Conservation (phyloP, 2,888 invertebrate species). For the Leptinotarsa juncta region DNA sequence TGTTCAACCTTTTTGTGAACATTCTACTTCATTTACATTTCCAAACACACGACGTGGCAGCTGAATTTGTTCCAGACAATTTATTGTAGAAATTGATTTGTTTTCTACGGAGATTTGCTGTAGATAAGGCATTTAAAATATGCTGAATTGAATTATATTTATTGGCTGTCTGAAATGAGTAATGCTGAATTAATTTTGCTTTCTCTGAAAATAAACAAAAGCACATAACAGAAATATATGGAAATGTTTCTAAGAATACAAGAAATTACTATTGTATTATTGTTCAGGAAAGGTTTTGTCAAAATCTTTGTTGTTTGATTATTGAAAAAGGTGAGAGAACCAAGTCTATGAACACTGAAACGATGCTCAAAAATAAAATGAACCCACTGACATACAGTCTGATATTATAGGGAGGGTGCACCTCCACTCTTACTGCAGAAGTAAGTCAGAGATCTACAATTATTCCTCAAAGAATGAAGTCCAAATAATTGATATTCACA, state of each 20-base stretch:
- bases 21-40: constrained; percentile 36
- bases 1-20: constrained; percentile 41
- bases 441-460: too few species aligned
- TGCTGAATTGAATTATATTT: constrained; percentile 33
- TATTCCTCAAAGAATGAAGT: too few species aligned
- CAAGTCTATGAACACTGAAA: too few species aligned
- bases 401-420: too few species aligned
- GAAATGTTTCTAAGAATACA: background rate
- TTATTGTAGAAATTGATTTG: constrained; percentile 44
- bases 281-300: too few species aligned
- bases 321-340: too few species aligned
- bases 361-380: too few species aligned
- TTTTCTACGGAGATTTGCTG: constrained; percentile 37
- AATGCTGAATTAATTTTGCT: background rate
- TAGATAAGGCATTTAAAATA: constrained; percentile 28
- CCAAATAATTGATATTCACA: too few species aligned
- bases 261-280: too few species aligned
- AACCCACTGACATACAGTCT: too few species aligned
- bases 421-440: too few species aligned
- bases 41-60: constrained; percentile 36
- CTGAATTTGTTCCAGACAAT: constrained; percentile 42
- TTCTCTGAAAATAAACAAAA: constrained; percentile 13
- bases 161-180: constrained; percentile 20
- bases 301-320: too few species aligned
- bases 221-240: background rate